Percentiles rank a stretch among this genome's conserved stretches.
Conservation (phyloP, 2,113 vertebrate species). For the Cacatua alba region DNA sequence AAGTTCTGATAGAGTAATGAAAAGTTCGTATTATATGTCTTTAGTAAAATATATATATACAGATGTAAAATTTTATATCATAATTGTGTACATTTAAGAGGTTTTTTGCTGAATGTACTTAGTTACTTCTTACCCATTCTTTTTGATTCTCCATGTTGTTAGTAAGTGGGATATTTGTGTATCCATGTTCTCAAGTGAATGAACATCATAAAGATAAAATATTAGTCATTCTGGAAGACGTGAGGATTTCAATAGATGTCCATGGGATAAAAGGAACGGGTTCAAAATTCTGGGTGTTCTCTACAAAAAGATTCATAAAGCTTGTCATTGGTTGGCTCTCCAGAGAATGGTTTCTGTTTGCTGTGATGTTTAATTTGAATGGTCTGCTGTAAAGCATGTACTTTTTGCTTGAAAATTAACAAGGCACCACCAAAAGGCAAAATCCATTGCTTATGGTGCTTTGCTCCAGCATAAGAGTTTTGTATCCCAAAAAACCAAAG, state of each 20-base stretch:
- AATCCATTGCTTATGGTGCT: background rate
- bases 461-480: background rate
- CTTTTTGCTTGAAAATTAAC: background rate
- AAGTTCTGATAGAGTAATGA: background rate
- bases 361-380: background rate
- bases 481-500: background rate
- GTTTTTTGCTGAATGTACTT: background rate
- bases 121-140: background rate
- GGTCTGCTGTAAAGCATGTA: background rate
- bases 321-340: background rate
- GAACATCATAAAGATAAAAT: conserved; percentile 3
- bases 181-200: background rate
- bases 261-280: conserved; percentile 17
- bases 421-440: background rate
- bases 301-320: background rate
- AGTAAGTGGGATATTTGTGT: background rate
- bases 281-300: conserved; percentile 33
- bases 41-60: background rate
- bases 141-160: background rate
- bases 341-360: background rate
- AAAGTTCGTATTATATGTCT: background rate
- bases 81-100: background rate
- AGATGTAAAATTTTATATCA: background rate
- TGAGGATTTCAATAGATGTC: conserved; percentile 29
- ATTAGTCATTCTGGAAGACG: conserved; percentile 9